Percentiles rank a stretch among this genome's conserved stretches.
These are phyloP conservation scores for Enteromius treurensis DNA, from an alignment of 2,797 vertebrate genomes.

Conservation along the genomic window DNA sequence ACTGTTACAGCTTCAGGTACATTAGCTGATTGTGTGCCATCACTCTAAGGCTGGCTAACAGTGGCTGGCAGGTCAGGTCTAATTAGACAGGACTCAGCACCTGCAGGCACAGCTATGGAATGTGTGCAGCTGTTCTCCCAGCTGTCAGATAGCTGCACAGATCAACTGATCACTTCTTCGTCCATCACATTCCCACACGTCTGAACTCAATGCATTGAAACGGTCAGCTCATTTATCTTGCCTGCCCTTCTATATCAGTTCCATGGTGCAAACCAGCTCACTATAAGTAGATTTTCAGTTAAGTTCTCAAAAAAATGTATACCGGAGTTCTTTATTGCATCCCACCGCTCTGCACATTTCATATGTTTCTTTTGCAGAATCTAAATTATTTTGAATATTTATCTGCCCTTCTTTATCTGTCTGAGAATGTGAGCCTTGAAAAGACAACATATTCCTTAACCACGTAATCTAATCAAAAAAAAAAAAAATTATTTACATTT, in stretches of 20 bases:
- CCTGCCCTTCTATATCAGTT: neutral
- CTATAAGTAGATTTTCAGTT: neutral
- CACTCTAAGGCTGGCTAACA: slow-evolving; percentile 17
- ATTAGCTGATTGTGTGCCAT: slow-evolving; percentile 24
- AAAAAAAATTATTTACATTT: neutral
- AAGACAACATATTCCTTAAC: neutral
- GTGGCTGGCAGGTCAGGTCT: slow-evolving; percentile 24
- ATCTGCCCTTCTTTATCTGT: slow-evolving; percentile 16
- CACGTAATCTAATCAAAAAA: neutral
- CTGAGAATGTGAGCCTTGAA: slow-evolving; percentile 33
- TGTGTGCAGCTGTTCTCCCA: slow-evolving; percentile 32
- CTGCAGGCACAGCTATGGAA: slow-evolving; percentile 21
- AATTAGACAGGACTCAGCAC: slow-evolving; percentile 36
- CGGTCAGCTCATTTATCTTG: neutral
- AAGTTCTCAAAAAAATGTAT: neutral
- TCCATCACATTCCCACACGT: slow-evolving; percentile 22
- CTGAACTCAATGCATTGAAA: neutral
- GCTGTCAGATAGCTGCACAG: slow-evolving; percentile 1
- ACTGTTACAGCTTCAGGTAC: slow-evolving; percentile 26
- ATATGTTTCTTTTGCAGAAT: neutral
- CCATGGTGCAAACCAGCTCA: neutral
- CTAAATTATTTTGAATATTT: slow-evolving; percentile 31
- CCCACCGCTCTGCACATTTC: no score
- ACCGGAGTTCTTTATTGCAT: neutral
- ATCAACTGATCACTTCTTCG: slow-evolving; percentile 23